Percentiles rank a stretch among this genome's conserved stretches.
phyloP scores from a whole-genome alignment of 2,888 invertebrate genomes.

The Ormyrus labotus region DNA sequence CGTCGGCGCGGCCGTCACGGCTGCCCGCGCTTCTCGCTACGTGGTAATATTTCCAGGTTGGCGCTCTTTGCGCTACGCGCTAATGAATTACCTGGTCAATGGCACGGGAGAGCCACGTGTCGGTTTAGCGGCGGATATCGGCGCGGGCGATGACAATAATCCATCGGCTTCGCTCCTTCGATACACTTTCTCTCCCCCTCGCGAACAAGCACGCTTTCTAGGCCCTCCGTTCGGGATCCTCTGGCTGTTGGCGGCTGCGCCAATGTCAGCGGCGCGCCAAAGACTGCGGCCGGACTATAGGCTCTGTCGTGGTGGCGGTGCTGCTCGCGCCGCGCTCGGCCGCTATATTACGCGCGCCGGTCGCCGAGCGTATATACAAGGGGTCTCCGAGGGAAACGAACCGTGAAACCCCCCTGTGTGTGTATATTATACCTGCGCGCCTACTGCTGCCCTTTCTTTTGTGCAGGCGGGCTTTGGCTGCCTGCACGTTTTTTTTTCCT shows the following conservation, averaged over 20 bases:
- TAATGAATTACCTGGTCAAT: slow-evolving; percentile 72
- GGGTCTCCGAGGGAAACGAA: slow-evolving; percentile 40
- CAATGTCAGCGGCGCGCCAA: no score
- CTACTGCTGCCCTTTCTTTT: no score
- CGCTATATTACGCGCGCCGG: background rate
- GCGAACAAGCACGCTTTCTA: background rate
- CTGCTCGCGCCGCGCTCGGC: slow-evolving; percentile 1
- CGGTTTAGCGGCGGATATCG: background rate
- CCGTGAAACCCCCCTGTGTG: slow-evolving; percentile 45
- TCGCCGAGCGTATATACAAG: background rate
- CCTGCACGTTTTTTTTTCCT: background rate
- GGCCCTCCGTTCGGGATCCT: background rate
- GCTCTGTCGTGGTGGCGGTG: background rate
- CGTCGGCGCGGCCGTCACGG: background rate
- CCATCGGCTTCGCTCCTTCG: background rate
- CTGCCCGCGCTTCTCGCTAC: no score
- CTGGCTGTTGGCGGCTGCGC: background rate
- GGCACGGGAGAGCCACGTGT: slow-evolving; percentile 64
- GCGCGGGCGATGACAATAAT: background rate
- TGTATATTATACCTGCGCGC: no score
- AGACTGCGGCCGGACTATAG: no score
- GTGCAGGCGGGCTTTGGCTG: background rate
- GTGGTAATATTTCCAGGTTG: no score
- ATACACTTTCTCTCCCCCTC: no score
- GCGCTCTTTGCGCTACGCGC: slow-evolving; percentile 60